A percentile compares a stretch with the other conserved stretches of the same genome.
phyloP scores from a whole-genome alignment of 2,888 invertebrate genomes.

The Formica aserva region DNA sequence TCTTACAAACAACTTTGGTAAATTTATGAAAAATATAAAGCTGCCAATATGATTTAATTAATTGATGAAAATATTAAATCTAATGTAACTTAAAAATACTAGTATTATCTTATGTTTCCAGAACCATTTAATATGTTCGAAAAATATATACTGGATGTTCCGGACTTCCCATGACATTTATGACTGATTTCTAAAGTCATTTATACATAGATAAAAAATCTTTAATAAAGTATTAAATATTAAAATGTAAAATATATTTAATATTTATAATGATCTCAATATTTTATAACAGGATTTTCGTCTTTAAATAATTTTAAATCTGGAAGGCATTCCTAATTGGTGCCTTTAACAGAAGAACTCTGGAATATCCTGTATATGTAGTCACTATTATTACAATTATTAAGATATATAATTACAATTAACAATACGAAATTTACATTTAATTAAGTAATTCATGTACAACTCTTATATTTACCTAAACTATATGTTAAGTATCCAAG shows the following conservation, averaged over 20 bases:
- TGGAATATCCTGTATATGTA: slow-evolving; percentile 46
- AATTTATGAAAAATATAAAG: slow-evolving; percentile 1
- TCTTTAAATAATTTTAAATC: too few relatives aligned
- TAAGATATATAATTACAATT: slow-evolving; percentile 64
- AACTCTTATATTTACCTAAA: slow-evolving; percentile 57
- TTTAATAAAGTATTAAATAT: background rate
- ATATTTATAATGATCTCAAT: background rate
- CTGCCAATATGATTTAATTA: slow-evolving; percentile 40
- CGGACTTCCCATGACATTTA: background rate
- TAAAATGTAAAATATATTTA: background rate
- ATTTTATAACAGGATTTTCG: too few relatives aligned
- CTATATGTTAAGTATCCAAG: slow-evolving; percentile 70
- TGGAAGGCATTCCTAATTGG: background rate
- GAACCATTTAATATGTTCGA: slow-evolving; percentile 56
- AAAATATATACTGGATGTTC: slow-evolving; percentile 19
- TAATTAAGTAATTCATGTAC: slow-evolving; percentile 73
- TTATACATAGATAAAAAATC: background rate
- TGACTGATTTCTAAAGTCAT: background rate
- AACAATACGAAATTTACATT: slow-evolving; percentile 76
- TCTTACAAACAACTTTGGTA: slow-evolving; percentile 12
- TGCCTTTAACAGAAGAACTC: background rate
- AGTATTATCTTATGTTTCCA: slow-evolving; percentile 57
- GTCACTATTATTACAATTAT: slow-evolving; percentile 40
- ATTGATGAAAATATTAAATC: slow-evolving; percentile 50
- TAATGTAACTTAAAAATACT: slow-evolving; percentile 60